These are phyloP conservation scores for Ganaspis sp. DNA, from an alignment of 1,140 invertebrate genomes.

Conservation along the genomic window DNA sequence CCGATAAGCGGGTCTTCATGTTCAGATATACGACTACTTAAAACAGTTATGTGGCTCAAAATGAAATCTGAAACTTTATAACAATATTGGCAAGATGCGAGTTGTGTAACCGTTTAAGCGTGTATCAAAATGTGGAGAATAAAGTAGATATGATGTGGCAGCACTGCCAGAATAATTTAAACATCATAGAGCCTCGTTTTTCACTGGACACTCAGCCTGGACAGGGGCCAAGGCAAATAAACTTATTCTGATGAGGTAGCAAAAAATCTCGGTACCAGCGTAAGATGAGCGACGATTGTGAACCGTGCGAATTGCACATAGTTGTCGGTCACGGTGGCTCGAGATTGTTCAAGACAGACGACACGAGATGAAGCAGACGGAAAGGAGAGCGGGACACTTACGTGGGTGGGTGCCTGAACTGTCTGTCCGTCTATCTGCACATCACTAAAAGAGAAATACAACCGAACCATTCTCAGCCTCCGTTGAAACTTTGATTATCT, in stretches of 20 bases:
- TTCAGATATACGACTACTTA: not conserved
- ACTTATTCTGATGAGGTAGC: constrained; percentile 13
- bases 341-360: constrained; percentile 62
- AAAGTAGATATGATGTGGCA: constrained; percentile 23
- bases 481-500: not conserved
- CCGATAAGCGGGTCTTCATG: too few relatives aligned
- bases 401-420: constrained; percentile 60
- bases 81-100: not conserved
- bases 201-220: constrained; percentile 40
- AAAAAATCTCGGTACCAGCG: not conserved
- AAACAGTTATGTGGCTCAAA: not conserved
- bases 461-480: not conserved
- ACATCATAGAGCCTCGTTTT: constrained; percentile 22
- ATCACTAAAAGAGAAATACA: not conserved
- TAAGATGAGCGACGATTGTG: constrained; percentile 62
- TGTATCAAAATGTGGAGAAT: not conserved
- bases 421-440: constrained; percentile 46
- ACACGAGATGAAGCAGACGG: constrained; percentile 59
- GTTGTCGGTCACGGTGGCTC: constrained; percentile 57
- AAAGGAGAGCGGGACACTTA: constrained; percentile 57
- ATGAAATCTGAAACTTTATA: not conserved
- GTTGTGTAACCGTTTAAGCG: constrained; percentile 13
- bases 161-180: constrained; percentile 20
- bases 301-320: constrained; percentile 54
- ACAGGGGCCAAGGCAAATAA: constrained; percentile 47